phyloP scores from a whole-genome alignment of 2,113 vertebrate genomes.

The Cinclus mexicanus region DNA sequence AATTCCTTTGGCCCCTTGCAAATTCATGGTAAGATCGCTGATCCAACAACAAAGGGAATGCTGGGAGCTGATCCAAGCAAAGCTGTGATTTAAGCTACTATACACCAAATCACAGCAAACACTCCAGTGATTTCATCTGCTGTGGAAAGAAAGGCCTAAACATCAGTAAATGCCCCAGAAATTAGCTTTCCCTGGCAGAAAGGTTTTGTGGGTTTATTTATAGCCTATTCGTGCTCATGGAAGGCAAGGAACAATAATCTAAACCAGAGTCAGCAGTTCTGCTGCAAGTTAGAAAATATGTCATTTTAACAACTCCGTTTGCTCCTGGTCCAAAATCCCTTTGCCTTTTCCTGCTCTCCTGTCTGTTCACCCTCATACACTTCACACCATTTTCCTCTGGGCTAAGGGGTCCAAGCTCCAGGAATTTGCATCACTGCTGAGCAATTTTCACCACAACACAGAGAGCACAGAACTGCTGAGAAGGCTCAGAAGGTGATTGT shows the following conservation, averaged over 20 bases:
- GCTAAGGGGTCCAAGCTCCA: not conserved
- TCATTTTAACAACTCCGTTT: not conserved
- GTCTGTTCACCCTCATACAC: rapidly evolving
- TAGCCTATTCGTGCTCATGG: not conserved
- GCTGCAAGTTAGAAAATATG: not conserved
- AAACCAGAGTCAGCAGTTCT: not conserved
- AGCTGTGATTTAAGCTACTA: not conserved
- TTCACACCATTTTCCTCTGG: not conserved
- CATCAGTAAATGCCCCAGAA: not conserved
- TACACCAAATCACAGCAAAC: not conserved
- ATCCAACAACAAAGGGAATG: not conserved
- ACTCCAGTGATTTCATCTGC: not conserved
- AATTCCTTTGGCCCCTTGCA: not conserved
- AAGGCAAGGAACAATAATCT: not conserved
- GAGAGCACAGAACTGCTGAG: not conserved
- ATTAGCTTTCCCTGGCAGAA: not conserved
- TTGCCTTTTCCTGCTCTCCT: not conserved
- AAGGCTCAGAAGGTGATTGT: not conserved
- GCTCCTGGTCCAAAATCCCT: not conserved
- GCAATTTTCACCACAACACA: not conserved
- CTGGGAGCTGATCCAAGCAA: not conserved
- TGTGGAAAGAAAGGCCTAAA: not conserved
- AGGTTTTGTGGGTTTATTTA: not conserved
- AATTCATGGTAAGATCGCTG: not conserved
- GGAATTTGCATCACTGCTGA: not conserved